A percentile compares a stretch with the other conserved stretches of the same genome.
phyloP scores from a whole-genome alignment of 2,797 vertebrate species.

The Tadarida brasiliensis region DNA sequence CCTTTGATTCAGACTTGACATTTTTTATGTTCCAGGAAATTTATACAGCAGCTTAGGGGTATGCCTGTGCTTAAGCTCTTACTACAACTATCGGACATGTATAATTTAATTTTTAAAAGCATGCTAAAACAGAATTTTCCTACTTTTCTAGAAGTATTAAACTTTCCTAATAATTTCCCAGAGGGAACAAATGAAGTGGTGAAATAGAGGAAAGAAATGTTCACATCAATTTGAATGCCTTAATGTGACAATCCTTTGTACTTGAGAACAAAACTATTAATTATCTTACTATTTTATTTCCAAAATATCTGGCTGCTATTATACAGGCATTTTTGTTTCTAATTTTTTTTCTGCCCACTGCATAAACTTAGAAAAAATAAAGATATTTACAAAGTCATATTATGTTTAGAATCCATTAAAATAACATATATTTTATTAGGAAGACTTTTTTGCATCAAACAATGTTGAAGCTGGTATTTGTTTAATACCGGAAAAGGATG shows the following conservation, averaged over 20 bases:
- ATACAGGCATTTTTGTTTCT: neutral
- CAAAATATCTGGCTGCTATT: neutral
- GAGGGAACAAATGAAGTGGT: neutral
- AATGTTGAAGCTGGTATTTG: conserved; percentile 69
- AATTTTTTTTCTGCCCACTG: neutral
- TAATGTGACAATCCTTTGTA: neutral
- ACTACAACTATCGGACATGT: neutral
- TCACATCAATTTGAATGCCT: neutral
- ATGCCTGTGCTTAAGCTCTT: conserved; percentile 6
- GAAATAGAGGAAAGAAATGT: neutral
- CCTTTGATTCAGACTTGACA: neutral
- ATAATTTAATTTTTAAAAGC: neutral
- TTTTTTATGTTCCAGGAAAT: neutral
- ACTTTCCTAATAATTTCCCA: neutral
- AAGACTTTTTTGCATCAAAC: conserved; percentile 29
- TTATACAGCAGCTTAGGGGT: neutral
- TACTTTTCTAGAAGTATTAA: neutral
- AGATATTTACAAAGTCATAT: neutral
- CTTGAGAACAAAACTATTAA: neutral
- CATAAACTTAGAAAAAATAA: conserved; percentile 19
- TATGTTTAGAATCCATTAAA: conserved; percentile 31
- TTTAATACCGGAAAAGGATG: conserved; percentile 80
- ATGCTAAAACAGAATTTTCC: neutral
- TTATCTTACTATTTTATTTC: neutral
- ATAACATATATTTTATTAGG: conserved; percentile 27